Conservation (phyloP, 2,113 vertebrate genomes). For the Puffinus mauretanicus region DNA sequence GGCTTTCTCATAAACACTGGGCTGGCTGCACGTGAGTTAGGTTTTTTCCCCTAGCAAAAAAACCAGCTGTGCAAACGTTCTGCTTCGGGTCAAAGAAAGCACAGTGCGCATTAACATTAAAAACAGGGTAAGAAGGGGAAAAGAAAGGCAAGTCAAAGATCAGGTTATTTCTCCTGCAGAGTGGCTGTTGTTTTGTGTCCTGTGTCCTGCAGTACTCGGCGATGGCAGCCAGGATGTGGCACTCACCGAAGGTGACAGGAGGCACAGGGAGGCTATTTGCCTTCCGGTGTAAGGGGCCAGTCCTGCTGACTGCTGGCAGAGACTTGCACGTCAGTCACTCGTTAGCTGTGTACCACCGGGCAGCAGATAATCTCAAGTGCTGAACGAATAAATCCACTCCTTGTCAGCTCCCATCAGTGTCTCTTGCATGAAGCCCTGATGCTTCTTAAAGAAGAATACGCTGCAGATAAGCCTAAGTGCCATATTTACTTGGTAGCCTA, state of each 20-base stretch:
- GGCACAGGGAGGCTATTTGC: neutral
- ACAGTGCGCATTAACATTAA: neutral
- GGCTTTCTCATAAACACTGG: neutral
- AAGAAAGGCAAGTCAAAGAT: neutral
- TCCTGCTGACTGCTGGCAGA: slow-evolving; percentile 42
- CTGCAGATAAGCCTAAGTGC: neutral
- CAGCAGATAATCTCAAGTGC: slow-evolving; percentile 42
- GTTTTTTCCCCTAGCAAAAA: neutral
- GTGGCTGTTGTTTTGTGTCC: neutral
- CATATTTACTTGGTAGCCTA: neutral
- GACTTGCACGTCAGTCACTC: neutral
- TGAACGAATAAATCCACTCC: slow-evolving; percentile 60
- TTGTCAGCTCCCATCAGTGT: slow-evolving; percentile 65
- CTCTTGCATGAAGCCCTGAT: slow-evolving; percentile 5
- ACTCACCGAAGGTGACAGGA: neutral
- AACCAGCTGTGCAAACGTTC: neutral
- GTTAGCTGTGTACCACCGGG: slow-evolving; percentile 9
- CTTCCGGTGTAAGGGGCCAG: neutral
- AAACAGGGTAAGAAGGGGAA: neutral
- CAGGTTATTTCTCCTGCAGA: neutral
- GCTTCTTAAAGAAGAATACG: slow-evolving; percentile 45
- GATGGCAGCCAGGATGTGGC: neutral
- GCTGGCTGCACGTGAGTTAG: neutral
- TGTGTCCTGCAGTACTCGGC: rapidly evolving
- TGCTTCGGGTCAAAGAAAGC: neutral